Base-by-base conservation (phyloP, 1,140 invertebrate genomes). In the Whitmania pigra region DNA sequence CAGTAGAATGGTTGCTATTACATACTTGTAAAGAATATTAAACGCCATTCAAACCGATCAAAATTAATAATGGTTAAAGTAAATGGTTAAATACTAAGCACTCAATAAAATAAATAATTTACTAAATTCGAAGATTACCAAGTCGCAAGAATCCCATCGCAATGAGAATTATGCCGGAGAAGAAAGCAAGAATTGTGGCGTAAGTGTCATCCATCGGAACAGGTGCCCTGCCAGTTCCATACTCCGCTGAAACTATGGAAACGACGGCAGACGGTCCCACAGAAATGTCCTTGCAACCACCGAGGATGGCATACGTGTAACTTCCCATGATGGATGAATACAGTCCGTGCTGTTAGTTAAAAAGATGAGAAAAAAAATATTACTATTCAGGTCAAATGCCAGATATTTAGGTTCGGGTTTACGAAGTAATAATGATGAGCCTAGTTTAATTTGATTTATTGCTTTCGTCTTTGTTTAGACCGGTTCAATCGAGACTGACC, bases 321-420 rank as follows among this genome's bases (percentile, higher is more conserved):
- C 89, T 91, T 5, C 92, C 92, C 83, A 93, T 88, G 80, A 95
- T 94, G 0, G 91, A 89, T 0, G 92, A 92, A 81, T 95, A 95
- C 9, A 96, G 83, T 0, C 93, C 93, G 79, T 82, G 83, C 82
- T 83, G 77, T 49, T 17, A 13, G 9, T 15, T 49, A 1, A 49
- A 49, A 49, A 49, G 31, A 76, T 78, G 31, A 73, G 57, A 73
- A 73, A 72, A 75, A n/a, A n/a, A n/a, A n/a, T n/a, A n/a, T n/a
- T 49, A 49, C 15, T 49, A 13, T 49, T 3, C 11, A 49, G 13
- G 5, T 15, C 5, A 49, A 49, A 15, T 49, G 0, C 15, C 5
- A 49, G 0, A 11, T 49, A 5, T 49, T 49, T 49, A 4, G 9
- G 15, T 49, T 11, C 43, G 15, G 15, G 43, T 17, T 49, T 15